Evolutionary conservation across 1,140 invertebrate species (phyloP), one percentile per base, ranked within the genome.

Genomic region (Lordiphosa stackelbergi): DNA sequence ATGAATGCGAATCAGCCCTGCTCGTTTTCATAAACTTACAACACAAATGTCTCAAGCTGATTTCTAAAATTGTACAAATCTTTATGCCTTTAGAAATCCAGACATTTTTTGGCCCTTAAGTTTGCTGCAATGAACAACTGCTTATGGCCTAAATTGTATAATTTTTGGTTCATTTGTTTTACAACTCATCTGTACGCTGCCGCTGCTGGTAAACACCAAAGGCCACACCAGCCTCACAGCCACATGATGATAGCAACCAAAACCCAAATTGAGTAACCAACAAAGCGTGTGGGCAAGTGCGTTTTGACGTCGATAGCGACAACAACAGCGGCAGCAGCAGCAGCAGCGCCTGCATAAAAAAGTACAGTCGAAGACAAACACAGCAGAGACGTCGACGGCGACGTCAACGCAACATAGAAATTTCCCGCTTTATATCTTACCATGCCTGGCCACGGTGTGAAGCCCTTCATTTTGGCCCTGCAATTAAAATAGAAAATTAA

Each of bases 391-490:
- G 68, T 65, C 66, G 55, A 28, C 54, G 61, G 49, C 52, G 58
- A 28, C 59, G 59, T 54, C 49, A 45, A 46, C 53, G 57, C 42
- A 37, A 47, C 53, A 66, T 61, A 69, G 54, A 74, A 52, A 60
- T 66, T 71, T 54, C 46, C 57, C 57, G 86, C 74, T 92, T 31
- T 31, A 31, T 5, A 31, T 31, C 94, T 93, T 92, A 97, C 95
- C 92, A 94, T 94, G 88, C 94, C 95, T 38, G 96, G 95, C 96
- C 96, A 97, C 60, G 95, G 94, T 58, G 95, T 94, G 90, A 95
- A 97, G 81, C 95, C 95, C 90, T 96, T 97, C 95, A 97, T 97
- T 91, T 96, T 96, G 13, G 95, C 95, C 95, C 95, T 96, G 90
- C 85, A 94, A 94, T 88, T 31, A 31, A 88, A 90, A 74, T 88